Evolutionary conservation across 2,888 invertebrate species (phyloP).

Genomic region (Pyrgus malvae): DNA sequence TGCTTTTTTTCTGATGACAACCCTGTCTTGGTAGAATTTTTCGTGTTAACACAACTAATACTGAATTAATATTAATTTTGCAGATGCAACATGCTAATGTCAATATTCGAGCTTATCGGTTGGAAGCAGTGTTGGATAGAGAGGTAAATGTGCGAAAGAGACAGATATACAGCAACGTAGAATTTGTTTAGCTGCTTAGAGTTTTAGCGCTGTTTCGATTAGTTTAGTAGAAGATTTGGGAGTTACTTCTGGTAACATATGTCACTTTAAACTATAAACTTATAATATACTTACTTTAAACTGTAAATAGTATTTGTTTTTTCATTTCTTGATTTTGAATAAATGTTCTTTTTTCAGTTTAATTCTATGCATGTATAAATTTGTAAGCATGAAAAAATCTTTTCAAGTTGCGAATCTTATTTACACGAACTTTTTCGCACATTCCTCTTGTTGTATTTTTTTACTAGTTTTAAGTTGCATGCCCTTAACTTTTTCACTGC

Average conservation of each 20-base stretch:
- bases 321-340: background rate
- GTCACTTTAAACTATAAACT: too few relatives aligned
- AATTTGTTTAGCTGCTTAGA: background rate
- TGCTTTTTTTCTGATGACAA: background rate
- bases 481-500: background rate
- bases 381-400: conserved; percentile 12
- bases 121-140: conserved; percentile 83
- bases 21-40: conserved; percentile 20
- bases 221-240: background rate
- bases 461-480: conserved; percentile 15
- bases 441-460: conserved; percentile 58
- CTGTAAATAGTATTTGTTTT: background rate
- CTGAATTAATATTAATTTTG: conserved; percentile 62
- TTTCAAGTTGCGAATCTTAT: conserved; percentile 29
- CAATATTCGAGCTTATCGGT: conserved; percentile 81
- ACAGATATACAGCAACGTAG: conserved; percentile 38
- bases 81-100: conserved; percentile 83
- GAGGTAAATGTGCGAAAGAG: conserved; percentile 83
- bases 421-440: conserved; percentile 69
- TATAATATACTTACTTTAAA: background rate
- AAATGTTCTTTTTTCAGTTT: background rate
- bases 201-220: background rate
- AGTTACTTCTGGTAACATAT: too few relatives aligned
- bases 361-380: conserved; percentile 2
- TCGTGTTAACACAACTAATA: conserved; percentile 49